Evolutionary conservation across 2,113 vertebrate genomes (phyloP), one percentile per base, ranked within the genome.

Genomic region (Myotis yumanensis): DNA sequence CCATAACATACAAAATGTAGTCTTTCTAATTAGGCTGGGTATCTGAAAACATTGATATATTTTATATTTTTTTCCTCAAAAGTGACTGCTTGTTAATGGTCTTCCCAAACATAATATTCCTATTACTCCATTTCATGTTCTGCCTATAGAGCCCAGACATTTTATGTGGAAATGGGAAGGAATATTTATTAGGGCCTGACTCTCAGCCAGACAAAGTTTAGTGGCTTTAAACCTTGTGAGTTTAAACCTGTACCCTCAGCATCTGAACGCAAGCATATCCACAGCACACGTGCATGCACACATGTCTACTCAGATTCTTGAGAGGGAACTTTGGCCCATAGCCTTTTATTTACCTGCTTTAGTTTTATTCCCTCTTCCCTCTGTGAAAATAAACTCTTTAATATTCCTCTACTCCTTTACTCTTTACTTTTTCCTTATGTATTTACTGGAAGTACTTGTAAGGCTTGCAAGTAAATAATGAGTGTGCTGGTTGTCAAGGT

Each of bases 51-150:
- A 52, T 22, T 64, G 54, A 43, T 77, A 73, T n/a, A 37, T 52
- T 75, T 82, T 40, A 37, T 52, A 62, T 85, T 75, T 76, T 22
- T 71, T 90, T 85, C 72, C 69, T 75, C 25, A 87, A 57, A 91
- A 87, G 37, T 40, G 28, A 68, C 18, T 83, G 23, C 48, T 69
- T 91, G 16, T 37, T 66, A 66, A 62, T 64, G 15, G 15, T 68
- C 16, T 72, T 59, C 40, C 48, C 30, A 86, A 10, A 72, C 28
- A 43, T 32, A 37, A 25, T 37, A 20, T 46, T 64, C 87, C 40
- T 48, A 1, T 62, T 37, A 5, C 30, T 79, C 12, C 32, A 18
- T 57, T 66, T 75, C 77, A 7, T 48, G n/a, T 82, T 64, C n/a
- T 52, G 3, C 23, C 94, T 46, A 0, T 16, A 25, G n/a, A 52